Percentiles rank a stretch among this genome's conserved stretches.
phyloP scores from a whole-genome alignment of 2,113 vertebrate species.

The Chloebia gouldiae region DNA sequence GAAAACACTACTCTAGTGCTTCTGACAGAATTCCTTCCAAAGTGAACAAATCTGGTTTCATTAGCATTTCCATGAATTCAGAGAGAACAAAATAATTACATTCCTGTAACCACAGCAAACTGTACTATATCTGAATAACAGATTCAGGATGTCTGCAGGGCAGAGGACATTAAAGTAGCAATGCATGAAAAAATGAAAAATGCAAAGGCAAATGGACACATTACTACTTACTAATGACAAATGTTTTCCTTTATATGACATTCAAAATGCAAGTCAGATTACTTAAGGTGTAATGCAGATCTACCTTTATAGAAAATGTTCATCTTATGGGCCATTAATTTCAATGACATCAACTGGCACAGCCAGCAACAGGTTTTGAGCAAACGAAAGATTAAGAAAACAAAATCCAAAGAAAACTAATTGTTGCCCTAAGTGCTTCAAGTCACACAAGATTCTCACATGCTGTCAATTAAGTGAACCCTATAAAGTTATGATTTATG shows the following conservation, averaged over 20 bases:
- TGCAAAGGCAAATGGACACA: neutral
- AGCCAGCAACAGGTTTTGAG: neutral
- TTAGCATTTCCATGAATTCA: neutral
- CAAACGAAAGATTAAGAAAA: neutral
- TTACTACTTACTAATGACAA: neutral
- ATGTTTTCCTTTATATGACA: neutral
- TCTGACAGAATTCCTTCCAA: neutral
- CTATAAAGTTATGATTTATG: constrained; percentile 21
- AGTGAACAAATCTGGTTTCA: neutral
- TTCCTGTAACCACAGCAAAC: neutral
- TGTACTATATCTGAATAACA: neutral
- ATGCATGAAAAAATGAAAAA: neutral
- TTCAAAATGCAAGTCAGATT: neutral
- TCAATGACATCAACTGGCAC: neutral
- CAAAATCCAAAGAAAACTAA: neutral
- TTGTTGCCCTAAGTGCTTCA: neutral
- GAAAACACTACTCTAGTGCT: neutral
- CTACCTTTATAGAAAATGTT: neutral
- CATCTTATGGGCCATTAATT: neutral
- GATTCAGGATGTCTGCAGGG: neutral
- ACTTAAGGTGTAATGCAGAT: neutral
- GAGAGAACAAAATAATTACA: neutral
- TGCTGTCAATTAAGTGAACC: constrained; percentile 27
- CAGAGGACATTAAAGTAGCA: neutral
- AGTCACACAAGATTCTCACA: neutral